A percentile compares a stretch with the other conserved stretches of the same genome.
phyloP scores from a whole-genome alignment of 2,113 vertebrate genomes.

The Gymnogyps californianus region DNA sequence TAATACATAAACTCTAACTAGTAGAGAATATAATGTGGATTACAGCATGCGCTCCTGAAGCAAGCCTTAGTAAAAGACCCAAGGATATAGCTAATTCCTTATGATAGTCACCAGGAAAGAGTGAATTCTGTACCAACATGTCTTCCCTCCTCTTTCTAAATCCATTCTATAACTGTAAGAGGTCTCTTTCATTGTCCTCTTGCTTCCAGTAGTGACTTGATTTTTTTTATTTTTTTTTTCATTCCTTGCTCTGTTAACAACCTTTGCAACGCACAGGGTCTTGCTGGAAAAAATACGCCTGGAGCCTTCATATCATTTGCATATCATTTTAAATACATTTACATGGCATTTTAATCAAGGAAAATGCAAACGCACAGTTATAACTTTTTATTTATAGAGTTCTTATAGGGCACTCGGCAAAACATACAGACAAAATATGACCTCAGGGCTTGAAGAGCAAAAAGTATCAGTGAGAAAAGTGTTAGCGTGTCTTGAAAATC shows the following conservation, averaged over 20 bases:
- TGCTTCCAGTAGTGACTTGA: neutral
- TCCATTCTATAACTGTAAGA: neutral
- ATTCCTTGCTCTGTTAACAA: conserved; percentile 12
- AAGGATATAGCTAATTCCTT: neutral
- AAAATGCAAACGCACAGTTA: conserved; percentile 29
- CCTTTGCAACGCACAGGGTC: conserved; percentile 29
- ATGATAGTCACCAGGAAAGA: neutral
- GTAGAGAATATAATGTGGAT: neutral
- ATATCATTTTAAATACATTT: conserved; percentile 61
- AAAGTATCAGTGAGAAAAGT: neutral
- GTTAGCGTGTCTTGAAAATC: neutral
- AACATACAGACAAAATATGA: conserved; percentile 40
- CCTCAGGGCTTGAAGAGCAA: neutral
- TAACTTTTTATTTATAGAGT: conserved; percentile 53
- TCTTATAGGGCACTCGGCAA: conserved; percentile 7
- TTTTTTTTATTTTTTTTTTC: neutral
- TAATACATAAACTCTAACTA: neutral
- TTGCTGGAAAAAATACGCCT: conserved; percentile 15
- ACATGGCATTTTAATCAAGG: conserved; percentile 56
- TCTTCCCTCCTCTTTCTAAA: neutral
- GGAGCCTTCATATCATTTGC: conserved; percentile 37
- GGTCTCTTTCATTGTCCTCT: neutral
- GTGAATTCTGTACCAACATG: neutral
- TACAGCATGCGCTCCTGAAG: neutral
- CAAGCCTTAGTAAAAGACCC: neutral